Evolutionary conservation across 2,888 invertebrate genomes (phyloP), one percentile per base, ranked within the genome.

Genomic region (Prosopocoilus inquinatus): DNA sequence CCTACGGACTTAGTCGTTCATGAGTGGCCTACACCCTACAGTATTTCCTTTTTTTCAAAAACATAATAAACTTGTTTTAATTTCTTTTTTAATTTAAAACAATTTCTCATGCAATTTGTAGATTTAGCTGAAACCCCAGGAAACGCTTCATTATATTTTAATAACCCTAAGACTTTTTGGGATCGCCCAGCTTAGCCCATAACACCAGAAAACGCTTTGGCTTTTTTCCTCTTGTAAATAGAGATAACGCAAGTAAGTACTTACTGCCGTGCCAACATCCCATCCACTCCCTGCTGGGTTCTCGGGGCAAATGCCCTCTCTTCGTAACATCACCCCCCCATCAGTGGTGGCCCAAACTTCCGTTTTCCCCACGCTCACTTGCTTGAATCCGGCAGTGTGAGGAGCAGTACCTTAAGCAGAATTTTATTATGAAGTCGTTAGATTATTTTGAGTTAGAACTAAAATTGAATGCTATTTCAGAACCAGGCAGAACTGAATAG

Each of bases 321-420:
- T 82, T 56, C 88, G 83, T 59, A 86, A 84, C 46, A 91, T 77
- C 15, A 83, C 80, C 9, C 90, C 90, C 60, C 86, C 86, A 46
- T 84, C 79, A 9, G 89, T 85, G 44, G 89, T 81, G 0, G 88
- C 90, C 91, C 91, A 92, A 41, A 91, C 87, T 72, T 88, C 88
- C 38, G 69, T 73, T 47, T 82, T 80, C 44, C 86, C 85, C 34
- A 88, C 86, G 7, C 90, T 88, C 1, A 92, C 80, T 53, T 88
- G 85, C 66, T 88, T 87, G 70, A 89, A 90, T 13, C 85, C 83
- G 36, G 69, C 71, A 9, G 76, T 74, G 65, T 72, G 67, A 47
- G 71, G 66, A 33, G 71, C 73, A 9, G 72, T 69, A 71, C 68
- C 77, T 78, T 53, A 34, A 58, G 59, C 32, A 55, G 16, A 16